These are phyloP conservation scores for Caenorhabditis briggsae DNA, from an alignment of 1,140 invertebrate species.

Conservation along the genomic window DNA sequence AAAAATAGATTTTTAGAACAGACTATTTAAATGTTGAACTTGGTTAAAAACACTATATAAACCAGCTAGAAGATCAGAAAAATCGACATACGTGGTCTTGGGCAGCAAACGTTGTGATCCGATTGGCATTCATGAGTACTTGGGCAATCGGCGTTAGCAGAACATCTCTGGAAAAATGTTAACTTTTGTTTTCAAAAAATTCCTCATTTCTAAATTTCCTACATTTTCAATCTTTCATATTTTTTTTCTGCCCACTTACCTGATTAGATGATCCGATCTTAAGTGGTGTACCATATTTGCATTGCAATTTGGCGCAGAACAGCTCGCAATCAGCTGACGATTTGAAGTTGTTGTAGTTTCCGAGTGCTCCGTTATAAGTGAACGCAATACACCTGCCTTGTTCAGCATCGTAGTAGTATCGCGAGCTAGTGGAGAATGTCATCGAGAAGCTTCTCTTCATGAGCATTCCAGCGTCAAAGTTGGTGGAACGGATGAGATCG, in stretches of 20 bases:
- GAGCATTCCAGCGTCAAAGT: slow-evolving; percentile 71
- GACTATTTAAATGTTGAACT: background rate
- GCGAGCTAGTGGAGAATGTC: slow-evolving; percentile 57
- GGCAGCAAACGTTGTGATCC: slow-evolving; percentile 77
- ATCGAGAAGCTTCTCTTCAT: slow-evolving; percentile 63
- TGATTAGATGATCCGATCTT: slow-evolving; percentile 76
- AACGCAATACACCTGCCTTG: slow-evolving; percentile 75
- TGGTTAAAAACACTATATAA: background rate
- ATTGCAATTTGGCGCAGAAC: slow-evolving; percentile 77
- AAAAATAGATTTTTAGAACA: slow-evolving; percentile 51
- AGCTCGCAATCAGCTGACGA: slow-evolving; percentile 75
- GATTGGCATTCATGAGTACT: slow-evolving; percentile 75
- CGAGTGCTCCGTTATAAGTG: slow-evolving; percentile 74
- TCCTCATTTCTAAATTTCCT: background rate
- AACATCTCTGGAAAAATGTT: slow-evolving; percentile 69
- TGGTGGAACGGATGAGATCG: slow-evolving; percentile 72
- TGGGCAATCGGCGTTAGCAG: slow-evolving; percentile 74
- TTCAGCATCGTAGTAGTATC: slow-evolving; percentile 77
- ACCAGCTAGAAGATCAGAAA: no score
- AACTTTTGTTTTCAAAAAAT: no score
- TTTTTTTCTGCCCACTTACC: background rate
- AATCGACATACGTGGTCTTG: slow-evolving; percentile 72
- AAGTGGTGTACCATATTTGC: slow-evolving; percentile 74
- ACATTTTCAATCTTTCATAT: background rate
- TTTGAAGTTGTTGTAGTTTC: slow-evolving; percentile 77